Conservation (phyloP, 2,888 invertebrate species). For the Terebella lapidaria region DNA sequence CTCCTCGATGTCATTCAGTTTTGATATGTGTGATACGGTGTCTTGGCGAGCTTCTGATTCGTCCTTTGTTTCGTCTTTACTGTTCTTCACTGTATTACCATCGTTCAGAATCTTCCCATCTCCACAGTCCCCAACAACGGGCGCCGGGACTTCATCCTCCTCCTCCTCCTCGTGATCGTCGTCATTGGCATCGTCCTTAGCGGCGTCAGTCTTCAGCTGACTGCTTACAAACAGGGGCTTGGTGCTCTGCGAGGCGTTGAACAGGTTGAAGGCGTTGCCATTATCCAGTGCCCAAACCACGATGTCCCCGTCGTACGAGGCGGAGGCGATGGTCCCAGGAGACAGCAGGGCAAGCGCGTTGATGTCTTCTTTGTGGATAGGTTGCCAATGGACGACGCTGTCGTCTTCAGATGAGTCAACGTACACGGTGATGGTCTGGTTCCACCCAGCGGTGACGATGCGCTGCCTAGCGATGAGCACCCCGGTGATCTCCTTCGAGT, state of each 20-base stretch:
- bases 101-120: background rate
- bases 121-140: no score
- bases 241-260: background rate
- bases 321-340: constrained; percentile 54
- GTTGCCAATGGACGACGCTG: constrained; percentile 1
- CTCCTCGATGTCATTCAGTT: no score
- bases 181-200: background rate
- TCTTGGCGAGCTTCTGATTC: background rate
- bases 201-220: background rate
- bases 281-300: constrained; percentile 67
- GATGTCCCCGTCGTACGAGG: constrained; percentile 73
- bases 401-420: constrained; percentile 11
- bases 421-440: constrained; percentile 52
- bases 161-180: no score
- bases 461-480: constrained; percentile 58
- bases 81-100: background rate
- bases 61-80: background rate
- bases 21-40: no score
- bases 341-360: constrained; percentile 62
- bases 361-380: constrained; percentile 68
- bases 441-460: constrained; percentile 76
- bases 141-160: background rate
- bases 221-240: background rate
- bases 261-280: background rate
- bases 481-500: constrained; percentile 57